These are phyloP conservation scores for Apostichopus leukothele DNA, from an alignment of 53 echinoderm and acorn worm genomes.

Conservation along the genomic window DNA sequence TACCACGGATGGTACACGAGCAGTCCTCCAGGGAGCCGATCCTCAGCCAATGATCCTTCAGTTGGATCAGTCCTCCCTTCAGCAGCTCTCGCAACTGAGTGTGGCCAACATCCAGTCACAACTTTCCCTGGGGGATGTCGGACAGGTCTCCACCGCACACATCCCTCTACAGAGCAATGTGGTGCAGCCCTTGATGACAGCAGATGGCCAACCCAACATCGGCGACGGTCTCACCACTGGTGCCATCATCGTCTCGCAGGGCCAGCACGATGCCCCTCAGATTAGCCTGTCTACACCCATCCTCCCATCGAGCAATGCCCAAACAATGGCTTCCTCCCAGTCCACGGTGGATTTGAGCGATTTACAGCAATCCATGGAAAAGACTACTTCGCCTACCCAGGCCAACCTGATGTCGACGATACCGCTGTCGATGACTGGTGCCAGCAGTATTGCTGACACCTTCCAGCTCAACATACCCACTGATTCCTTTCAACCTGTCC, in stretches of 20 bases:
- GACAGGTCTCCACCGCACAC: constrained; percentile 9
- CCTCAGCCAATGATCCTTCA: constrained; percentile 59
- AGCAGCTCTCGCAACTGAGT: constrained; percentile 59
- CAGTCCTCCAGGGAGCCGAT: constrained; percentile 44
- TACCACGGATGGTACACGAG: constrained; percentile 48
- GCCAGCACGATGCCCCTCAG: constrained; percentile 51
- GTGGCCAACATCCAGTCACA: constrained; percentile 39
- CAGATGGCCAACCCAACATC: constrained; percentile 32
- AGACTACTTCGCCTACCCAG: neutral
- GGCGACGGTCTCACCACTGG: constrained; percentile 38
- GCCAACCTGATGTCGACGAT: constrained; percentile 2
- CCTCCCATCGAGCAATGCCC: constrained; percentile 5
- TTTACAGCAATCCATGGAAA: constrained; percentile 26
- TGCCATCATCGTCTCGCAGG: constrained; percentile 43
- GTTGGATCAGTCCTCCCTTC: constrained; percentile 57
- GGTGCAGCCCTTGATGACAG: constrained; percentile 21
- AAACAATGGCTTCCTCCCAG: neutral
- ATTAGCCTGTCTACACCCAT: neutral
- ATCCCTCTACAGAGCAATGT: neutral
- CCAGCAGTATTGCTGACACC: constrained; percentile 14
- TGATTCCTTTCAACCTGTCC: constrained; percentile 15
- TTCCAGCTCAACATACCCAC: constrained; percentile 35
- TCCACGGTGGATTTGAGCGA: constrained; percentile 42
- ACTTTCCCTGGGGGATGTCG: constrained; percentile 19
- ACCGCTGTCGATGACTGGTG: constrained; percentile 11